These are phyloP conservation scores for Reticulitermes lucifugus DNA, from an alignment of 2,888 invertebrate species.

Conservation along the genomic window DNA sequence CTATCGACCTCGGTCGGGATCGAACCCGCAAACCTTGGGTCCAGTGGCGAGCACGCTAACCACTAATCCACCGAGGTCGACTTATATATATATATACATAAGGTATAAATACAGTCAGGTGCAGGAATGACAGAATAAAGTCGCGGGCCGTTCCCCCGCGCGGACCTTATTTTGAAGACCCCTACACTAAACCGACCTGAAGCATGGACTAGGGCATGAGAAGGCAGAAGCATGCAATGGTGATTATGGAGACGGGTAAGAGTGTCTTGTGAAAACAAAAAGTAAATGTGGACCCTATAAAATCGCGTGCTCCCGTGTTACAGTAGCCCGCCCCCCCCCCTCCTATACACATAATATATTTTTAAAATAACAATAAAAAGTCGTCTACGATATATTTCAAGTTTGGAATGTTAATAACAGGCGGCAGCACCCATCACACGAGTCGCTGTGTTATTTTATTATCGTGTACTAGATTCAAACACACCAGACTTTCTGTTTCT, in stretches of 20 bases:
- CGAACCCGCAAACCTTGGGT: no score
- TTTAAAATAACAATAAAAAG: slow-evolving; percentile 29
- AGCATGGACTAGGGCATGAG: neutral
- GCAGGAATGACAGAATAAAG: no score
- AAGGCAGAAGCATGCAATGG: neutral
- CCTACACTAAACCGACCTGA: neutral
- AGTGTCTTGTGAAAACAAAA: slow-evolving; percentile 4
- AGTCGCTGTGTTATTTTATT: neutral
- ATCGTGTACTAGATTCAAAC: neutral
- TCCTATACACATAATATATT: slow-evolving; percentile 8
- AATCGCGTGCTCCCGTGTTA: slow-evolving; percentile 26
- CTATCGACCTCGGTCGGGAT: no score
- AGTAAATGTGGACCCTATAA: neutral
- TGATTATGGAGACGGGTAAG: slow-evolving; percentile 9
- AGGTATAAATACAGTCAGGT: no score
- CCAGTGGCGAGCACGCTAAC: no score
- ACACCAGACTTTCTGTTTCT: neutral
- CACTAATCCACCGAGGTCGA: no score
- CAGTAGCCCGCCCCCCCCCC: neutral
- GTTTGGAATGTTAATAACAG: slow-evolving; percentile 28
- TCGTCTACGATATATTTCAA: slow-evolving; percentile 33
- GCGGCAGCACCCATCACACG: neutral
- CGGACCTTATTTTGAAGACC: no score
- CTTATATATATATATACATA: no score
- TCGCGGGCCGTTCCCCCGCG: no score